Conservation (phyloP, 1,140 invertebrate species). For the Macrosteles quadrilineatus region DNA sequence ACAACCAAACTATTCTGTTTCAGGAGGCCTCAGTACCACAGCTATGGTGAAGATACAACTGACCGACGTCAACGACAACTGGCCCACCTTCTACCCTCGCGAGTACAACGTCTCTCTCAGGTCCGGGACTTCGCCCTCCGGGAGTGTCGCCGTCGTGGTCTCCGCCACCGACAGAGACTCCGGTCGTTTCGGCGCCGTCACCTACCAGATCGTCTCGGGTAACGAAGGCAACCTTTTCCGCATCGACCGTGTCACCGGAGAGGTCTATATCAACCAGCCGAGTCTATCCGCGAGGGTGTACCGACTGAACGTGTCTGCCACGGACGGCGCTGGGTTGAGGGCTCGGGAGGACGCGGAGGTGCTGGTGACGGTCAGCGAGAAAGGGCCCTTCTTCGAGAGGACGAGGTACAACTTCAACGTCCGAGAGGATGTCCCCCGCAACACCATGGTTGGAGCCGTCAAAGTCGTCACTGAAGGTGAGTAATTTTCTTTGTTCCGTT, state of each 20-base stretch:
- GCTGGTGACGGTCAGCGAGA: constrained; percentile 69
- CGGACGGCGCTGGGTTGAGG: constrained; percentile 79
- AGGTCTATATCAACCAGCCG: constrained; percentile 73
- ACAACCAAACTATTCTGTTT: constrained; percentile 53
- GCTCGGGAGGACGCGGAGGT: constrained; percentile 73
- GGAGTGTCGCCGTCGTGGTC: constrained; percentile 73
- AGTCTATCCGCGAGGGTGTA: constrained; percentile 62
- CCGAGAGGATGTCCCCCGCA: constrained; percentile 72
- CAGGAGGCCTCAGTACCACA: constrained; percentile 89
- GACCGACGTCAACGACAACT: constrained; percentile 92
- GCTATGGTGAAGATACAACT: constrained; percentile 91
- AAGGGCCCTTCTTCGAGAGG: constrained; percentile 79
- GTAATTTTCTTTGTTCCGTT: constrained; percentile 37
- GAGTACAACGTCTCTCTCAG: constrained; percentile 86
- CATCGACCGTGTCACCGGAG: constrained; percentile 77
- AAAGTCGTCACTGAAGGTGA: constrained; percentile 70
- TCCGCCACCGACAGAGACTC: constrained; percentile 86
- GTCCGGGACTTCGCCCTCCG: constrained; percentile 55
- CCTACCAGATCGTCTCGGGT: constrained; percentile 77
- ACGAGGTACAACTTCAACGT: constrained; percentile 77
- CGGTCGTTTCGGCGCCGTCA: constrained; percentile 76
- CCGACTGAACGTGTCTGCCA: constrained; percentile 81
- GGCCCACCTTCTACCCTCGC: constrained; percentile 80
- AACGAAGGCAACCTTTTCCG: constrained; percentile 83
- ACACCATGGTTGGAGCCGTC: constrained; percentile 75